phyloP scores from a whole-genome alignment of 1,140 invertebrate species.

The Leguminivora glycinivorella region DNA sequence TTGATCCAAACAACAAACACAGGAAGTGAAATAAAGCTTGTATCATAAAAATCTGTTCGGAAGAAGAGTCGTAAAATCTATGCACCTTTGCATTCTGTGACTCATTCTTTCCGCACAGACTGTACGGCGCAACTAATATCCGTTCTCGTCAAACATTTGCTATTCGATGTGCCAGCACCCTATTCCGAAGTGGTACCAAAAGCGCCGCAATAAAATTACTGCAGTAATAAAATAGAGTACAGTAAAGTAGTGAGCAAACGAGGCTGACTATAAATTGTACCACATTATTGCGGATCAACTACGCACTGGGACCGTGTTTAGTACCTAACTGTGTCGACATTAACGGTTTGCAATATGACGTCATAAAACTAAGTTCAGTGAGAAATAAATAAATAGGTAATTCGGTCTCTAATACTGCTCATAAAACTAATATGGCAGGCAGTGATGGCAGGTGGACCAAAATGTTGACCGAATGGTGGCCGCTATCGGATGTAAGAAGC shows the following conservation, averaged over 20 bases:
- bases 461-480: too few relatives aligned
- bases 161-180: not conserved
- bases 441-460: too few relatives aligned
- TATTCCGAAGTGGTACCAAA: conserved; percentile 1
- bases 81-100: too few relatives aligned
- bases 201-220: conserved; percentile 18
- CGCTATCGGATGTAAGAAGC: too few relatives aligned
- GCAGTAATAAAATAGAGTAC: conserved; percentile 6
- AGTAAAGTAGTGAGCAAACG: conserved; percentile 14
- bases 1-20: too few relatives aligned
- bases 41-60: too few relatives aligned
- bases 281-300: conserved; percentile 21
- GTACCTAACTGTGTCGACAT: conserved; percentile 14
- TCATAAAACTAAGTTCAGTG: not conserved
- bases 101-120: too few relatives aligned
- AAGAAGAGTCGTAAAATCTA: too few relatives aligned
- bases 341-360: not conserved
- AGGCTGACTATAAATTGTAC: conserved; percentile 23
- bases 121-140: too few relatives aligned
- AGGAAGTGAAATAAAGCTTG: too few relatives aligned
- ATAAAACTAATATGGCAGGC: too few relatives aligned
- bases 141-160: too few relatives aligned
- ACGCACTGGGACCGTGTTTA: conserved; percentile 12
- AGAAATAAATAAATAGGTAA: not conserved
- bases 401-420: not conserved